Conservation (phyloP, 2,113 vertebrate genomes). For the Syrmaticus mikado region DNA sequence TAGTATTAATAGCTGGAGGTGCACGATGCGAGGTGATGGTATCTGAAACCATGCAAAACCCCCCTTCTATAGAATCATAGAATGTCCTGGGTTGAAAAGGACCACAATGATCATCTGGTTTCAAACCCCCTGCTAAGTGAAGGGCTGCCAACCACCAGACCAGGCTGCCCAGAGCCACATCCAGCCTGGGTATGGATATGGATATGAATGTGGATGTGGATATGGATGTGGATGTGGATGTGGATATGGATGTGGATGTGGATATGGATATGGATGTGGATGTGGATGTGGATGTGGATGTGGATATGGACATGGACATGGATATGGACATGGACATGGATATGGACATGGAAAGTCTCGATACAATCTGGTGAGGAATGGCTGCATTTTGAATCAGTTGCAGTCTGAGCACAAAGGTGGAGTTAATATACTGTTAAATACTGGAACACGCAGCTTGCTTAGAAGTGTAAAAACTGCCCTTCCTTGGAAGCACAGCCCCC, state of each 20-base stretch:
- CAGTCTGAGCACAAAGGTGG: background rate
- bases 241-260: no score
- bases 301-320: no score
- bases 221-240: no score
- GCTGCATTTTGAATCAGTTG: background rate
- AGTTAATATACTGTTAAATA: background rate
- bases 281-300: no score
- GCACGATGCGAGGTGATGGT: background rate
- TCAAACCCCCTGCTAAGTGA: no score
- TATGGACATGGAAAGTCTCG: background rate
- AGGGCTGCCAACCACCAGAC: no score
- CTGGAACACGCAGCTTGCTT: background rate
- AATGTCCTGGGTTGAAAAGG: no score
- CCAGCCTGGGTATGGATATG: no score
- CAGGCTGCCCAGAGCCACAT: no score
- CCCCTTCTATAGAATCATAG: background rate
- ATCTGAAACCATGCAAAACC: background rate
- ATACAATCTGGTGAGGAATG: constrained; percentile 34
- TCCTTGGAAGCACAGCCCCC: background rate
- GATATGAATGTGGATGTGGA: no score
- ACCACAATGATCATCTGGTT: no score
- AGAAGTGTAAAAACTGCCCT: background rate
- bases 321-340: background rate
- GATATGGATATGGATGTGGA: no score
- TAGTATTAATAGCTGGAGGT: background rate